These are phyloP conservation scores for Branchellion lobata DNA, from an alignment of 2,888 invertebrate genomes.

Conservation along the genomic window DNA sequence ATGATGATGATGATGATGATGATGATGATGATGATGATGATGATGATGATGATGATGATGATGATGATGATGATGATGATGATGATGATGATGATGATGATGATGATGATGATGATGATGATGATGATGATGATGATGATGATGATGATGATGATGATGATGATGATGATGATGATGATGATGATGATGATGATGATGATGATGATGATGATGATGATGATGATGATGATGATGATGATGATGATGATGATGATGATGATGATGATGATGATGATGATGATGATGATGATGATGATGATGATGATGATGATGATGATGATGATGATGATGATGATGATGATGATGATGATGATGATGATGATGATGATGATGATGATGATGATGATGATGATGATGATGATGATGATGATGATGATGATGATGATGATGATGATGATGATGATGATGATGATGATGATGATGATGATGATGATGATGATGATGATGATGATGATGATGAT, in stretches of 20 bases:
- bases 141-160: conserved; percentile 11
- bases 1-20: conserved; percentile 15
- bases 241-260: conserved; percentile 13
- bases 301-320: conserved; percentile 6
- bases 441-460: conserved; percentile 12
- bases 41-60: conserved; percentile 5
- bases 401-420: background rate
- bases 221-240: background rate
- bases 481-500: conserved; percentile 13
- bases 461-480: background rate
- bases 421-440: background rate
- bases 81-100: background rate
- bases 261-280: background rate
- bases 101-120: conserved; percentile 23
- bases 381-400: conserved; percentile 11
- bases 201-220: conserved; percentile 12
- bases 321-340: background rate
- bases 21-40: background rate
- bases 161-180: background rate
- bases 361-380: background rate
- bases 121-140: background rate
- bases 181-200: background rate
- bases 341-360: conserved; percentile 13
- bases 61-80: background rate
- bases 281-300: conserved; percentile 14